Evolutionary conservation across 2,888 invertebrate species (phyloP).

Genomic region (Apamea sordens): DNA sequence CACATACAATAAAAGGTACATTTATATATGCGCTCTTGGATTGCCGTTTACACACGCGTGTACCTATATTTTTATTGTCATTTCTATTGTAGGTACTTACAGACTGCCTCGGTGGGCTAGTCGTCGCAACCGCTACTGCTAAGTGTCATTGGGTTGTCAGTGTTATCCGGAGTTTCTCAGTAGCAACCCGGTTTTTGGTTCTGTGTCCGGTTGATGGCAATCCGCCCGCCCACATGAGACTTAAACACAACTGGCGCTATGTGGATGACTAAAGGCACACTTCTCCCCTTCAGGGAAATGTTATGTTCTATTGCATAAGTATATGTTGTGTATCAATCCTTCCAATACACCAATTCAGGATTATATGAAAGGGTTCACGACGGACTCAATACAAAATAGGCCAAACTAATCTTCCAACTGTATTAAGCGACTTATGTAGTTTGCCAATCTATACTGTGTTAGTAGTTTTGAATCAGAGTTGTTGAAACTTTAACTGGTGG

Average conservation of each 20-base stretch:
- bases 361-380: conserved; percentile 4
- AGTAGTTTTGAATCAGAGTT: conserved; percentile 6
- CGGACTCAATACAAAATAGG: conserved; percentile 27
- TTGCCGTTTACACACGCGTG: too few relatives aligned
- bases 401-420: conserved; percentile 17
- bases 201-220: neutral
- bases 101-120: neutral
- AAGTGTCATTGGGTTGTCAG: neutral
- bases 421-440: neutral
- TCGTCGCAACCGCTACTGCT: neutral
- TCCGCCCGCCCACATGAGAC: neutral
- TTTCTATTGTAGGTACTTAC: neutral
- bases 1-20: too few relatives aligned
- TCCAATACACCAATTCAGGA: neutral
- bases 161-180: neutral
- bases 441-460: neutral
- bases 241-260: neutral
- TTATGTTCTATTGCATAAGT: neutral
- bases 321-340: neutral
- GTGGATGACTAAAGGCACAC: neutral
- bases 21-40: neutral
- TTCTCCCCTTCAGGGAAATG: neutral
- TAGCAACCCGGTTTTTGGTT: neutral
- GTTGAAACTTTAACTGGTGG: neutral
- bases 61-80: neutral